A percentile compares a stretch with the other conserved stretches of the same genome.
These are phyloP conservation scores for Centropus bengalensis DNA, from an alignment of 2,113 vertebrate genomes.

Conservation along the genomic window DNA sequence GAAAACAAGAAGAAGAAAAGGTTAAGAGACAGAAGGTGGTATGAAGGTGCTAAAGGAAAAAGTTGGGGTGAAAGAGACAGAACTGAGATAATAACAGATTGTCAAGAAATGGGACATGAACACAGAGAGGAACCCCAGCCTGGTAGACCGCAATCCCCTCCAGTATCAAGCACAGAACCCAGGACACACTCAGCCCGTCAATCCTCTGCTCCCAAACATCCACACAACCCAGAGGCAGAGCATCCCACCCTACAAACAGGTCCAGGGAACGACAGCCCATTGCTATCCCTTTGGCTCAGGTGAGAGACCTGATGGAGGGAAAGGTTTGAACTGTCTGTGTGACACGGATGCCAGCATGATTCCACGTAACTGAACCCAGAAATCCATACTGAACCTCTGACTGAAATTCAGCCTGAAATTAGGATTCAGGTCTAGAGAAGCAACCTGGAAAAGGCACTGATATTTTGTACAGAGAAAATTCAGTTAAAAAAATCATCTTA, in stretches of 20 bases:
- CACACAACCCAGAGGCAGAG: not conserved
- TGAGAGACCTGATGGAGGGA: accelerated
- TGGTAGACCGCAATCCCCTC: not conserved
- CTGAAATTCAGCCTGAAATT: not conserved
- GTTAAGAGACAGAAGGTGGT: not conserved
- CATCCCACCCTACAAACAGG: not conserved
- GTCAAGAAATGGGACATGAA: not conserved
- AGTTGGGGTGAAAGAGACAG: not conserved
- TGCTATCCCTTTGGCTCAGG: not conserved
- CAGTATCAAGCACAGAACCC: not conserved
- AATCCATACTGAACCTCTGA: not conserved
- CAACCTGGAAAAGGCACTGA: not conserved
- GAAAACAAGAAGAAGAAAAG: not conserved
- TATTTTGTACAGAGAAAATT: not conserved
- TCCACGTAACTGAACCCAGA: not conserved
- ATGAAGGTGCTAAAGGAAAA: not conserved
- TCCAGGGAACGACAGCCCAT: not conserved
- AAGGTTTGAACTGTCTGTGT: not conserved
- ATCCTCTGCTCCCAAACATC: not conserved
- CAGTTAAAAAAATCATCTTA: not conserved
- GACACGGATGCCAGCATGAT: not conserved
- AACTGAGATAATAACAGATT: not conserved
- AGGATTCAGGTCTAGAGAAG: not conserved
- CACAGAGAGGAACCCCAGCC: not conserved
- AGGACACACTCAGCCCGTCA: not conserved